Evolutionary conservation across 2,888 invertebrate species (phyloP), one percentile per base, ranked within the genome.

Genomic region (Leptinotarsa juncta): DNA sequence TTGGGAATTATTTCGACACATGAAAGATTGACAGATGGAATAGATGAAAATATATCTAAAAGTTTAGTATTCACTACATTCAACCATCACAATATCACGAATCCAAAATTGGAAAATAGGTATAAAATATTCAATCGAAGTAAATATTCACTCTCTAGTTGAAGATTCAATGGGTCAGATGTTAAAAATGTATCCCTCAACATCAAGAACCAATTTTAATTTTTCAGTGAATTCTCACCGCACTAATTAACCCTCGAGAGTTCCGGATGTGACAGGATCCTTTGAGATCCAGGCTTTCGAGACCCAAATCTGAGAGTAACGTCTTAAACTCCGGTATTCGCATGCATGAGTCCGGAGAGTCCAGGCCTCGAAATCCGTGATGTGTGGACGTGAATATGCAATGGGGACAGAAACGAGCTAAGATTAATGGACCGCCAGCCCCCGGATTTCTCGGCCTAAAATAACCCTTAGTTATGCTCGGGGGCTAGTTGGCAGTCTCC

Each of bases 331-430:
- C 83, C 80, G 81, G 84, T 82, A 84, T 84, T 83, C 83, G 85
- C 85, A 85, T 85, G 85, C 84, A 86, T 85, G 85, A 83, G 82
- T 83, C 82, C 77, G 78, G 67, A 70, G 71, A 78, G 80, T 79
- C 80, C 80, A 79, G 79, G 77, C 78, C 78, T 78, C 78, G 84
- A 85, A 85, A 87, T 86, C 86, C 87, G 86, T 86, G 87, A 87
- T 87, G 88, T 88, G 88, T 88, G 88, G 88, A 88, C 87, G 88
- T 88, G 88, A 88, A 88, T 88, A 87, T 88, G 88, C 88, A 88
- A 88, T 87, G 86, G 86, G 86, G 85, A 85, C 84, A 85, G 85
- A 86, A 86, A 87, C 85, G 86, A 86, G 87, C 86, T 84, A 87
- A 88, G 87, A 88, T 88, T 88, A 88, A 88, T 88, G 87, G 87